Evolutionary conservation across 30 jellyfish, hydroid and myxozoan species (phyloP).

Genomic region (Mastigias papua): DNA sequence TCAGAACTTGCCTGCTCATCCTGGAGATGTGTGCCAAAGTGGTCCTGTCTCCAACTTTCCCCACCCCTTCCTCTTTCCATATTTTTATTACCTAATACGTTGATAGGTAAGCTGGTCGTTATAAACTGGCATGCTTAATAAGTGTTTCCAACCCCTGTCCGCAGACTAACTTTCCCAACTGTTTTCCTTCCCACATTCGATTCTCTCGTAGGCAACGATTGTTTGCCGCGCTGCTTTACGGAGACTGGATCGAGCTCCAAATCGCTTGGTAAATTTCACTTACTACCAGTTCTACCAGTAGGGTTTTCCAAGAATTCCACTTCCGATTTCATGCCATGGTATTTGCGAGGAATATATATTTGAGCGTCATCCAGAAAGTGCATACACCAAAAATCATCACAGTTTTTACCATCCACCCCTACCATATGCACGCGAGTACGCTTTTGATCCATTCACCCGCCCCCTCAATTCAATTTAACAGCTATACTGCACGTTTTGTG

Average conservation of each 20-base stretch:
- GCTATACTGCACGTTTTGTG: too few species aligned
- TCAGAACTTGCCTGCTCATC: slow-evolving; percentile 38
- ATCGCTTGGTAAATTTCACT: background rate
- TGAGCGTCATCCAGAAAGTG: too few species aligned
- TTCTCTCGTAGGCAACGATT: slow-evolving; percentile 66
- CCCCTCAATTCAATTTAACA: too few species aligned
- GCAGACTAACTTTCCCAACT: slow-evolving; percentile 5
- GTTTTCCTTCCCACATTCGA: slow-evolving; percentile 33
- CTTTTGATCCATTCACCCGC: too few species aligned
- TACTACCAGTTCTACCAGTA: too few species aligned
- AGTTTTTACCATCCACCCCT: too few species aligned
- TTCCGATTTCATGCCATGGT: background rate
- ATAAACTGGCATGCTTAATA: background rate
- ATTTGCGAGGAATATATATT: too few species aligned
- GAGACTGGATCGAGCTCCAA: slow-evolving; percentile 26
- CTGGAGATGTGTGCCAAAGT: background rate
- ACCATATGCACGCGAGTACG: too few species aligned
- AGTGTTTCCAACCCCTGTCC: background rate
- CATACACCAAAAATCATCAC: too few species aligned
- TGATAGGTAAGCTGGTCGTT: background rate
- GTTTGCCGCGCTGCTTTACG: slow-evolving; percentile 23
- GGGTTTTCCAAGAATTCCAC: background rate
- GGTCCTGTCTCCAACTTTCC: background rate
- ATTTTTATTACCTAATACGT: background rate
- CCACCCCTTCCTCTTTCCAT: slow-evolving; percentile 6